Evolutionary conservation across 2,888 invertebrate genomes (phyloP).

Genomic region (Mamestra brassicae): DNA sequence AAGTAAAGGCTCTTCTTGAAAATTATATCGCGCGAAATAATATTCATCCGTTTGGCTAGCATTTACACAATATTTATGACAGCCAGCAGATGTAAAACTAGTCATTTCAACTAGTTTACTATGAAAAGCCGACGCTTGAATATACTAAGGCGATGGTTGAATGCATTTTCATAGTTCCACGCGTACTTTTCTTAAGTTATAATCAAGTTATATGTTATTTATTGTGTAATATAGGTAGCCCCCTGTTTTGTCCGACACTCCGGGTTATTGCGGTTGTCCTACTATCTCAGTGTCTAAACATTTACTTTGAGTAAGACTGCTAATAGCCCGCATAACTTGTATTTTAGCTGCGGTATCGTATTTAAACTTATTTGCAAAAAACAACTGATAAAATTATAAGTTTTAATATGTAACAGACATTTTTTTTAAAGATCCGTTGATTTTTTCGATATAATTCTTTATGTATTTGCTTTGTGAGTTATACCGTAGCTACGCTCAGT

Average conservation of each 20-base stretch:
- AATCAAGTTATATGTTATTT: conserved; percentile 67
- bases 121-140: conserved; percentile 25
- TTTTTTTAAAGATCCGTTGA: conserved; percentile 8
- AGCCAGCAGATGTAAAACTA: conserved; percentile 17
- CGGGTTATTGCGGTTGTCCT: conserved; percentile 30
- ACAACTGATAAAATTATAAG: conserved; percentile 24
- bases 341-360: conserved; percentile 50
- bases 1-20: neutral
- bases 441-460: conserved; percentile 17
- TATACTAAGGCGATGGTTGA: conserved; percentile 35
- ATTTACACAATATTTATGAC: conserved; percentile 40
- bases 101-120: conserved; percentile 49
- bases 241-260: conserved; percentile 39
- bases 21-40: neutral
- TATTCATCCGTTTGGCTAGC: conserved; percentile 33
- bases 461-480: conserved; percentile 30
- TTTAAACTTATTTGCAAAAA: conserved; percentile 28
- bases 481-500: conserved; percentile 57
- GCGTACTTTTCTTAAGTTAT: conserved; percentile 71
- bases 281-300: conserved; percentile 4
- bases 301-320: conserved; percentile 16
- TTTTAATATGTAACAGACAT: conserved; percentile 18
- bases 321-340: conserved; percentile 23
- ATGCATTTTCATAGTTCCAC: conserved; percentile 72
- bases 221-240: conserved; percentile 59